These are phyloP conservation scores for Cinara cedri DNA, from an alignment of 2,888 invertebrate genomes.

Conservation along the genomic window DNA sequence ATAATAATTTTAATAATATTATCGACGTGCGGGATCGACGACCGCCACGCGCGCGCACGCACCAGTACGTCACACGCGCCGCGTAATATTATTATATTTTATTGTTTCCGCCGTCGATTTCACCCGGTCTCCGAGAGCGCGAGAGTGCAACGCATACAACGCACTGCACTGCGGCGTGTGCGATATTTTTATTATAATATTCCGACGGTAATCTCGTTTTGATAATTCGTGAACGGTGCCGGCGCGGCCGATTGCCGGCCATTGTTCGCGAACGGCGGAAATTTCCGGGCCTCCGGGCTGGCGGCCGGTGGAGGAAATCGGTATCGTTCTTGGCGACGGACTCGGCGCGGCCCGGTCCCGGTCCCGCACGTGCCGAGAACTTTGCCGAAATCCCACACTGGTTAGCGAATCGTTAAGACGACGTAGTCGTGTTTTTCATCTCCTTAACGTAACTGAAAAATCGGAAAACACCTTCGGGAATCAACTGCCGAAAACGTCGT, in stretches of 20 bases:
- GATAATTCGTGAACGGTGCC: conserved; percentile 22
- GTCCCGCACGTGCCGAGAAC: too few relatives aligned
- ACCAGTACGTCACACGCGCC: neutral
- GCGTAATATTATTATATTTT: neutral
- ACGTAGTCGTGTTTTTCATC: too few relatives aligned
- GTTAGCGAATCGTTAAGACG: too few relatives aligned
- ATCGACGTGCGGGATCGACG: neutral
- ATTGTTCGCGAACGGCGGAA: conserved; percentile 24
- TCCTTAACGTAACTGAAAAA: too few relatives aligned
- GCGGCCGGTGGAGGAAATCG: neutral
- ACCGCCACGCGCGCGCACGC: neutral
- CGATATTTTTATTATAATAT: neutral
- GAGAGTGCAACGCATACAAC: neutral
- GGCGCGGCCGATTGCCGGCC: neutral
- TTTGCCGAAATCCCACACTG: too few relatives aligned
- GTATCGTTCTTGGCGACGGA: neutral
- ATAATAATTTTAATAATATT: too few relatives aligned
- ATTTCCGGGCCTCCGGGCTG: conserved; percentile 11
- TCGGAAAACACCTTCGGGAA: too few relatives aligned
- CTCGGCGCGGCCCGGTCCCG: too few relatives aligned
- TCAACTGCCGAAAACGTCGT: too few relatives aligned
- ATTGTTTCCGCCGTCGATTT: conserved; percentile 47
- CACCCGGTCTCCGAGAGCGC: conserved; percentile 30
- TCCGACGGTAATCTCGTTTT: conserved; percentile 28
- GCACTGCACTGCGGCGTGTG: too few relatives aligned